Evolutionary conservation across 1,140 invertebrate species (phyloP), one percentile per base, ranked within the genome.

Genomic region (Drosophila tsacasi): DNA sequence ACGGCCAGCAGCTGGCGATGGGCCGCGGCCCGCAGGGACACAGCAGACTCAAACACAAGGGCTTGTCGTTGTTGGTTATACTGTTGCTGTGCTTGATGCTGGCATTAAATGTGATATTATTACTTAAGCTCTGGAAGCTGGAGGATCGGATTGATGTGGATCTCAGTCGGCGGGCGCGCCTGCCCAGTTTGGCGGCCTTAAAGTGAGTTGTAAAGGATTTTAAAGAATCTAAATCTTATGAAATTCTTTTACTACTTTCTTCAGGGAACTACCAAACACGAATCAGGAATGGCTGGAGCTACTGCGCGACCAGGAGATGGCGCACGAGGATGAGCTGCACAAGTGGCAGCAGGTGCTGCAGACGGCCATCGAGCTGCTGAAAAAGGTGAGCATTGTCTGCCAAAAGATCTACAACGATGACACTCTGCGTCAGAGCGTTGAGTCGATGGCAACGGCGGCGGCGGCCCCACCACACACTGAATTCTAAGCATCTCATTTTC

Each of bases 211-310:
- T 15, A 12, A 19, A n/a, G 9, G 10, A 7, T 7, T 19, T 49
- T 2, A 13, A 5, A 2, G 8, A 13, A 2, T 0, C n/a, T 5
- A 21, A 44, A 44, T 12, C 10, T 44, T 6, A 44, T 21, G 5
- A 21, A 19, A 44, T 13, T 46, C 2, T 13, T 15, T 13, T 3
- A 6, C 44, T 46, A 13, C 1, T 46, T 46, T 23, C 1, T 46
- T 13, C 12, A 94, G 94, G 75, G 91, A 94, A 80, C 84, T 95
- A 15, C 96, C 96, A 42, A 95, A 95, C 83, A 95, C 95, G 67
- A 95, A 96, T 90, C 96, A 97, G 83, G 96, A 97, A 89, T 97
- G 96, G 96, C 94, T 96, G 44, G 94, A 95, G 75, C 92, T 97
- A 49, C 92, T 97, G 49, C 96, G 96, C 77, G 95, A 97, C 66